These are phyloP conservation scores for Aramus guarauna DNA, from an alignment of 2,113 vertebrate species.

Conservation along the genomic window DNA sequence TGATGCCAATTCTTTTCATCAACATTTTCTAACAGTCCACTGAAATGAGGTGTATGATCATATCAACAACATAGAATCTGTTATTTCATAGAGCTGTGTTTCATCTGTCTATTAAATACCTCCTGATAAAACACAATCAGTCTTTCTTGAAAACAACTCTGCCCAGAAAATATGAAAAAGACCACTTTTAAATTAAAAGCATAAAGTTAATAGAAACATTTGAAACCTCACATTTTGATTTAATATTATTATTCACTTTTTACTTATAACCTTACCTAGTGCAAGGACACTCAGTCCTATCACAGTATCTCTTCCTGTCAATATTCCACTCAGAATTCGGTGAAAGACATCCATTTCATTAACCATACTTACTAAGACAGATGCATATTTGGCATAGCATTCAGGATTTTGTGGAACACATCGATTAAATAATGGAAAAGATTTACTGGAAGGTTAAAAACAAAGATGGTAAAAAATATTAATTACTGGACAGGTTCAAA, in stretches of 20 bases:
- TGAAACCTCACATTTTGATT: neutral
- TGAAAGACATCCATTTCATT: conserved; percentile 76
- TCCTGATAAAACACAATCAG: neutral
- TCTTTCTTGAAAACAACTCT: neutral
- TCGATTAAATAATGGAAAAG: conserved; percentile 77
- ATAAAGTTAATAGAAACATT: neutral
- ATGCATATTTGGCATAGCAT: conserved; percentile 75
- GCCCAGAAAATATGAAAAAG: neutral
- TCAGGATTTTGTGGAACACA: conserved; percentile 77
- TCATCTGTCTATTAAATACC: neutral
- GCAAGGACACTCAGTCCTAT: conserved; percentile 73
- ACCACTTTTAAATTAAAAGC: neutral
- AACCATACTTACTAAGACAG: conserved; percentile 64
- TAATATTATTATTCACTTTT: neutral
- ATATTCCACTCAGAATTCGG: conserved; percentile 73
- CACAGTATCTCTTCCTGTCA: conserved; percentile 75
- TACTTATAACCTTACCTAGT: conserved; percentile 69
- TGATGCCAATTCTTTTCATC: neutral
- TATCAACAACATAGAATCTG: neutral
- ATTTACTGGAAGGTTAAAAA: conserved; percentile 68
- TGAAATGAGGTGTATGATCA: neutral
- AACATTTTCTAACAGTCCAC: neutral
- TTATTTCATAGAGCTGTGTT: neutral
- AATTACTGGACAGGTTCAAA: neutral
- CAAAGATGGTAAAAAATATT: neutral